phyloP scores from a whole-genome alignment of 2,113 vertebrate genomes.

The Hydrochoerus hydrochaeris region DNA sequence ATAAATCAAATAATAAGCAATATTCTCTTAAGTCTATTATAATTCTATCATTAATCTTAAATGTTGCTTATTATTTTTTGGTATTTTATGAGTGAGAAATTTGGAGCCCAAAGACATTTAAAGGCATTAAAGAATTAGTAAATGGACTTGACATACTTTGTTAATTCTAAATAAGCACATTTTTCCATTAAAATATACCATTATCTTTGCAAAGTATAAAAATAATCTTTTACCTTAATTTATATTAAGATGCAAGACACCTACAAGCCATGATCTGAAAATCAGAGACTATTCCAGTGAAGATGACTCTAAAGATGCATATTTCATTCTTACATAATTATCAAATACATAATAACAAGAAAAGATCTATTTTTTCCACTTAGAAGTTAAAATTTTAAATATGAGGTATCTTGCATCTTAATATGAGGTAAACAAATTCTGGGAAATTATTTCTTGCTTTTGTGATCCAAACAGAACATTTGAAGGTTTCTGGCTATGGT shows the following conservation, averaged over 20 bases:
- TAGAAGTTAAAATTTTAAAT: background rate
- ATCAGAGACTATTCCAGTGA: background rate
- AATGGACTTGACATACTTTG: background rate
- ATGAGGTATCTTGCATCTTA: too few relatives aligned
- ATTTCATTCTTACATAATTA: slow-evolving; percentile 17
- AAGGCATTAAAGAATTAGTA: background rate
- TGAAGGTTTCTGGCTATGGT: background rate
- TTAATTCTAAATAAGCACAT: slow-evolving; percentile 4
- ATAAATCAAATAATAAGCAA: background rate
- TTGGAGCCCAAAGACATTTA: background rate
- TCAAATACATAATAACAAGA: background rate
- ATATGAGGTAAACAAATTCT: background rate
- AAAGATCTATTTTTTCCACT: background rate
- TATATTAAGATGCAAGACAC: background rate
- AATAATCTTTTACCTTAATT: background rate
- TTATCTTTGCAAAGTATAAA: background rate
- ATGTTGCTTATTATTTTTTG: slow-evolving; percentile 1
- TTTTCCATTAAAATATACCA: slow-evolving; percentile 10
- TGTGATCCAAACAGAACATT: background rate
- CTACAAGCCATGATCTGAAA: background rate
- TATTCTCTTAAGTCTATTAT: background rate
- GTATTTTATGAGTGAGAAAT: slow-evolving; percentile 4
- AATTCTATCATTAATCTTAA: slow-evolving; percentile 21
- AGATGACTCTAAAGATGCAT: background rate
- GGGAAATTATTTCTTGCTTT: background rate